phyloP scores from a whole-genome alignment of 2,888 invertebrate genomes.

The Pachycephus smyrnensis region DNA sequence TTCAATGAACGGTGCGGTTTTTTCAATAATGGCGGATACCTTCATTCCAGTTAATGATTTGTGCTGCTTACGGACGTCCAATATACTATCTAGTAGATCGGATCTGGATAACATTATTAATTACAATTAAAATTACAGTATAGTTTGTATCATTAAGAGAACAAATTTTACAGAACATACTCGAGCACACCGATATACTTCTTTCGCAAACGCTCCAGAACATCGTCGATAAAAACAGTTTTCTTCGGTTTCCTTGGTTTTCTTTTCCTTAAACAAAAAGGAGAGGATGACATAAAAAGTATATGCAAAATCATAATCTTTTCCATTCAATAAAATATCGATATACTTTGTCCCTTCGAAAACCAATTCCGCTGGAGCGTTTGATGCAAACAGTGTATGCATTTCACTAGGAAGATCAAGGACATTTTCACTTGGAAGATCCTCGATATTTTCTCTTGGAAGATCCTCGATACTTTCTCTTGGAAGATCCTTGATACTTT shows the following conservation, averaged over 20 bases:
- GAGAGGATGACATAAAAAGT: not conserved
- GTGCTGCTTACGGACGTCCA: constrained; percentile 38
- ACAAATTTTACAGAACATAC: constrained; percentile 27
- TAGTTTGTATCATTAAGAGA: not conserved
- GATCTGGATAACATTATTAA: constrained; percentile 27
- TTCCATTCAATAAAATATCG: not conserved
- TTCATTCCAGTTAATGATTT: constrained; percentile 39
- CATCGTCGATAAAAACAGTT: not conserved
- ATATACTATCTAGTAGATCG: constrained; percentile 43
- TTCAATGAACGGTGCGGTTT: constrained; percentile 33
- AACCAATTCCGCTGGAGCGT: not conserved
- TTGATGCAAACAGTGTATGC: not conserved
- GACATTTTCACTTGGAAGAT: too few relatives aligned
- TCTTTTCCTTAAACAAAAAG: not conserved
- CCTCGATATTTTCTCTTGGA: too few relatives aligned
- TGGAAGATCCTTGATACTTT: not conserved
- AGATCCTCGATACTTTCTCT: not conserved
- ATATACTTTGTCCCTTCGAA: not conserved
- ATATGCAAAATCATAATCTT: not conserved
- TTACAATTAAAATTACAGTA: not conserved
- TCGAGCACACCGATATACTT: constrained; percentile 39
- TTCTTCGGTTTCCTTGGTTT: not conserved
- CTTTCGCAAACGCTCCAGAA: constrained; percentile 29
- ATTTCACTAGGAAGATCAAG: not conserved
- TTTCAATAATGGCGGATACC: constrained; percentile 34